Evolutionary conservation across 2,113 vertebrate species (phyloP).

Genomic region (Opisthocomus hoazin): DNA sequence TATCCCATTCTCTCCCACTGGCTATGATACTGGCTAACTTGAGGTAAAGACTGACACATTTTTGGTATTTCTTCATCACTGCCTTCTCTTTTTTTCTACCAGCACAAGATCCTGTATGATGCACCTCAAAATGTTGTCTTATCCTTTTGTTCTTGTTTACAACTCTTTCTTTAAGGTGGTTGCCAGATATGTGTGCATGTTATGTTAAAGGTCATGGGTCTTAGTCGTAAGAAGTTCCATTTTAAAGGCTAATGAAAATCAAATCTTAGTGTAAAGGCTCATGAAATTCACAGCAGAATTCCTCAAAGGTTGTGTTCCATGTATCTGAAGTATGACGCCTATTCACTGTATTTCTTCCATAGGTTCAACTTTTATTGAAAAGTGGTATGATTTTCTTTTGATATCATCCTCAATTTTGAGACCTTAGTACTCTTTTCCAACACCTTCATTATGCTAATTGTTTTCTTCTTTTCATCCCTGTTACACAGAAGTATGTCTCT

Average conservation of each 20-base stretch:
- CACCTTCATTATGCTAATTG: conserved; percentile 28
- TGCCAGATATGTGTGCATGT: not conserved
- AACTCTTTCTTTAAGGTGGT: conserved; percentile 21
- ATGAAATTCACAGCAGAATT: not conserved
- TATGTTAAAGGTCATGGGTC: not conserved
- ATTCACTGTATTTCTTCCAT: conserved; percentile 13
- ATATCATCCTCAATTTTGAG: not conserved
- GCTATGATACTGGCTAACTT: not conserved
- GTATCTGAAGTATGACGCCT: not conserved
- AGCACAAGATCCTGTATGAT: not conserved
- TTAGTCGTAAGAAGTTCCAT: not conserved
- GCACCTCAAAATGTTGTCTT: not conserved
- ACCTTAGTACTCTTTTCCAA: not conserved
- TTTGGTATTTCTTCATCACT: not conserved
- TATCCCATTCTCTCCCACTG: not conserved
- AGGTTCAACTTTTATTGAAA: conserved; percentile 1
- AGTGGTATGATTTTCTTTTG: not conserved
- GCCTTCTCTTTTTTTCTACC: not conserved
- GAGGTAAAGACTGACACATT: not conserved
- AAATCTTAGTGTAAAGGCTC: not conserved
- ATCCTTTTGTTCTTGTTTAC: conserved; percentile 4
- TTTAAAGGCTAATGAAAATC: conserved; percentile 9
- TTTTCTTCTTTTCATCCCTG: conserved; percentile 40
- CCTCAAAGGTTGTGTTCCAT: not conserved
- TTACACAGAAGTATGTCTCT: not conserved